These are phyloP conservation scores for Anaspis maculata DNA, from an alignment of 2,888 invertebrate species.

Conservation along the genomic window DNA sequence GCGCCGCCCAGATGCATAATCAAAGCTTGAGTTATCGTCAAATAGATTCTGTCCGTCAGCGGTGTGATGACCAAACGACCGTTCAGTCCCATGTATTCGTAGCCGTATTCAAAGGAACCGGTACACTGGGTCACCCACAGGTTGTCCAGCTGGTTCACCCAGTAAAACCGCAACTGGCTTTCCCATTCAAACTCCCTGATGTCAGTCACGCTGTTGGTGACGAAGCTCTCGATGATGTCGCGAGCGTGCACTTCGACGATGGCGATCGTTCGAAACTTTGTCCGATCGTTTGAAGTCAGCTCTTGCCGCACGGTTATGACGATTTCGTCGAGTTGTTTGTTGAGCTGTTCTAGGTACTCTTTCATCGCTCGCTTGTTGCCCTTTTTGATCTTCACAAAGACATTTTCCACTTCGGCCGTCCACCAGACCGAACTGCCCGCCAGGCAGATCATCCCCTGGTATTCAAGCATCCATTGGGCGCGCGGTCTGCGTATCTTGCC, in stretches of 20 bases:
- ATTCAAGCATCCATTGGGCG: slow-evolving; percentile 82
- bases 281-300: slow-evolving; percentile 69
- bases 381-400: slow-evolving; percentile 61
- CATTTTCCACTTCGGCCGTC: slow-evolving; percentile 91
- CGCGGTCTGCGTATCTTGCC: slow-evolving; percentile 63
- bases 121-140: slow-evolving; percentile 78
- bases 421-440: slow-evolving; percentile 90
- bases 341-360: slow-evolving; percentile 72
- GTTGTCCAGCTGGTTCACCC: slow-evolving; percentile 75
- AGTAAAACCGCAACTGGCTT: slow-evolving; percentile 86
- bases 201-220: slow-evolving; percentile 72
- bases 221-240: slow-evolving; percentile 78
- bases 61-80: slow-evolving; percentile 88
- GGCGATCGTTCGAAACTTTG: slow-evolving; percentile 80
- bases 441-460: slow-evolving; percentile 57
- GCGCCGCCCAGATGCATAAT: slow-evolving; percentile 89
- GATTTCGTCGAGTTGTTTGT: slow-evolving; percentile 74
- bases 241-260: slow-evolving; percentile 89
- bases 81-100: slow-evolving; percentile 92
- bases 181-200: slow-evolving; percentile 89
- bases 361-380: slow-evolving; percentile 87
- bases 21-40: slow-evolving; percentile 87
- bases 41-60: slow-evolving; percentile 83
- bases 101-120: slow-evolving; percentile 83
- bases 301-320: slow-evolving; percentile 69